These are phyloP conservation scores for Leptocoma aspasia DNA, from an alignment of 2,113 vertebrate genomes.

Conservation along the genomic window DNA sequence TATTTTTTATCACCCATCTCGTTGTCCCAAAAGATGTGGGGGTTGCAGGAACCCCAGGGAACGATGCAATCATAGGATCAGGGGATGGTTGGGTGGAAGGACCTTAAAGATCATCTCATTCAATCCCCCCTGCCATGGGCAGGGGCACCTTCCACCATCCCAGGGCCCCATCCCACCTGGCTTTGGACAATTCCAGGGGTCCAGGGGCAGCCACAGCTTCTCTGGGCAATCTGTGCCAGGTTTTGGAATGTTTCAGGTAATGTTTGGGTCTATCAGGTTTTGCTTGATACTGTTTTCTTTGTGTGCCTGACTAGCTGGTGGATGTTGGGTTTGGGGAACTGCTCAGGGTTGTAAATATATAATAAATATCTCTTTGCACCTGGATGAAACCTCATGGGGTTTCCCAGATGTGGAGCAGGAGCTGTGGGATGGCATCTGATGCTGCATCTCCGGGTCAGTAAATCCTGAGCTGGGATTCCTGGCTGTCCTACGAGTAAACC, in stretches of 20 bases:
- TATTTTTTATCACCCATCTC: not conserved
- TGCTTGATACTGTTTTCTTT: accelerated
- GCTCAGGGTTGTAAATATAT: not conserved
- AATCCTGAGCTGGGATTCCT: not conserved
- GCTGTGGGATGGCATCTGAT: not conserved
- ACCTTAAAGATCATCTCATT: not conserved
- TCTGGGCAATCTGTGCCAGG: not conserved
- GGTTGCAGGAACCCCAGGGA: not conserved
- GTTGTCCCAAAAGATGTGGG: not conserved
- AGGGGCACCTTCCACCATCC: not conserved
- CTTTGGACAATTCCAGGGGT: not conserved
- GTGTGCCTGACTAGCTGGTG: not conserved
- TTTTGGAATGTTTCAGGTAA: not conserved
- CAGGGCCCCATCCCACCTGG: accelerated
- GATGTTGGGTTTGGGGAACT: not conserved
- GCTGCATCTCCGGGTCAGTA: not conserved
- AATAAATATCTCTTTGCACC: not conserved
- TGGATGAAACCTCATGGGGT: accelerated
- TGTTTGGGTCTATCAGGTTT: accelerated
- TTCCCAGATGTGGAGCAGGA: not conserved
- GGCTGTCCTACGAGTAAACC: not conserved
- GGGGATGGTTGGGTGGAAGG: not conserved
- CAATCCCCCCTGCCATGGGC: not conserved
- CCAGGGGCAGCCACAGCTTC: not conserved
- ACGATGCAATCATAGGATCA: accelerated